Conservation (phyloP, 2,888 invertebrate genomes). For the Andrena chrysosceles region DNA sequence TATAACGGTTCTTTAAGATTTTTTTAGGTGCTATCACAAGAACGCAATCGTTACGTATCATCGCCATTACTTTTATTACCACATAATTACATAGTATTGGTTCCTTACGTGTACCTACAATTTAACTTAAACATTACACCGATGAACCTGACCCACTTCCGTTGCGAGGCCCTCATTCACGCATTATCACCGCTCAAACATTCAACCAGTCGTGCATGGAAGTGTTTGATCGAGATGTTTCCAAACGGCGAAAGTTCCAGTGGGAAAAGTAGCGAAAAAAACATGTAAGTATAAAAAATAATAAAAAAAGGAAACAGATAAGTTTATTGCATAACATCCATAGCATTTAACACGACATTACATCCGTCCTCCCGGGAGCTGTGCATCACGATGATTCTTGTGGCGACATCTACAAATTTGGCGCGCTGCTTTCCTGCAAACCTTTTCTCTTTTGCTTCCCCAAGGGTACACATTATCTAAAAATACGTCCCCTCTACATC, state of each 20-base stretch:
- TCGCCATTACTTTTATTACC: constrained; percentile 17
- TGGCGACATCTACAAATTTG: not conserved
- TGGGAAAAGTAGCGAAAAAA: not conserved
- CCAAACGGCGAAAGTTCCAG: not conserved
- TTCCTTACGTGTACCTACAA: not conserved
- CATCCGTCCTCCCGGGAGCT: not conserved
- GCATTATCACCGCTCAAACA: not conserved
- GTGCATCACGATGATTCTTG: not conserved
- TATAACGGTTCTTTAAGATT: not conserved
- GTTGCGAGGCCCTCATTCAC: not conserved
- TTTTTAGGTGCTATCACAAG: not conserved
- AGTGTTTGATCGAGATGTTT: not conserved
- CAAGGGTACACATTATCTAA: not conserved
- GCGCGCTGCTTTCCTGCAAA: not conserved
- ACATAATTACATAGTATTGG: not conserved
- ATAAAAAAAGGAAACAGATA: not conserved
- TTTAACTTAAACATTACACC: not conserved
- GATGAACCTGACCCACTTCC: constrained; percentile 7
- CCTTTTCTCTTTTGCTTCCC: not conserved
- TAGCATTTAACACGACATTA: not conserved
- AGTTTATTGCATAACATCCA: not conserved
- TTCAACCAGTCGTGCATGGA: not conserved
- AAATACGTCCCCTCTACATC: too few species aligned
- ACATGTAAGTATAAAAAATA: not conserved
- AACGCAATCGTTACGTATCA: not conserved